Evolutionary conservation across 2,797 vertebrate species (phyloP).

Genomic region (Meda fulgida): DNA sequence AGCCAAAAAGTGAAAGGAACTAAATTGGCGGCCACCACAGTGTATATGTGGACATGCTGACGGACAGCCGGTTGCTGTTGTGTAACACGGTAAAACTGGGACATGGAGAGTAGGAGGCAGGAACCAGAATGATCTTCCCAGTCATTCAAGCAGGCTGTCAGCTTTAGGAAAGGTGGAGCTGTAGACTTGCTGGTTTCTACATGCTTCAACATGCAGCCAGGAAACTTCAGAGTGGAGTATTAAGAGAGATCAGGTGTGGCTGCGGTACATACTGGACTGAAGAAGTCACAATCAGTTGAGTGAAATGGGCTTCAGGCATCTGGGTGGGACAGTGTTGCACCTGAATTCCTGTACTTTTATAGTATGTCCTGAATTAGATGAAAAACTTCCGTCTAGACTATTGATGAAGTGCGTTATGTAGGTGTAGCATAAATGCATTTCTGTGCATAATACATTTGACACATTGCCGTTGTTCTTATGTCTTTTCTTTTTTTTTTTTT

Average conservation of each 20-base stretch:
- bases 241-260: slow-evolving; percentile 25
- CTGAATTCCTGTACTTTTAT: background rate
- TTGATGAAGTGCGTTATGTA: background rate
- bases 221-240: background rate
- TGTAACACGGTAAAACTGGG: slow-evolving; percentile 27
- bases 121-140: slow-evolving; percentile 35
- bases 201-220: slow-evolving; percentile 48
- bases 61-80: slow-evolving; percentile 22
- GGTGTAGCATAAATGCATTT: background rate
- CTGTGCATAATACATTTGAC: background rate
- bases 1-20: background rate
- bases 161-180: slow-evolving; percentile 44
- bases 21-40: background rate
- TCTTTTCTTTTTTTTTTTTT: background rate
- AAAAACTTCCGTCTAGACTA: background rate
- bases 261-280: background rate
- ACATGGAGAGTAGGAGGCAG: slow-evolving; percentile 29
- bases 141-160: slow-evolving; percentile 38
- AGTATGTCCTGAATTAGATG: background rate
- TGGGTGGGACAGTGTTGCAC: background rate
- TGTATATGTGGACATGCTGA: slow-evolving; percentile 26
- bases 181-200: slow-evolving; percentile 21
- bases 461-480: background rate
- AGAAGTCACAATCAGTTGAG: background rate
- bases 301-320: background rate